Evolutionary conservation across 2,113 vertebrate species (phyloP).

Genomic region (Gracilinanus agilis): DNA sequence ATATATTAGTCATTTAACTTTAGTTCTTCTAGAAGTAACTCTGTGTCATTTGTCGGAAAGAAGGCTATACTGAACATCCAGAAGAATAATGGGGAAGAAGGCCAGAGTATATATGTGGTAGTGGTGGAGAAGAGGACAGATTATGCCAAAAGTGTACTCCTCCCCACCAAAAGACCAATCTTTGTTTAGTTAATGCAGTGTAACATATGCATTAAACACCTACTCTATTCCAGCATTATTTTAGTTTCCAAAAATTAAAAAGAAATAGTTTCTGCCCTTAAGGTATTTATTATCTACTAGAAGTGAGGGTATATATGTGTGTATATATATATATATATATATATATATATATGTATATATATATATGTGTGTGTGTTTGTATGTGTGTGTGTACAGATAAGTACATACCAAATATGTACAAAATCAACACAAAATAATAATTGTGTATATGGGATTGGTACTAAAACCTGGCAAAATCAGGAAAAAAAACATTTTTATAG

Average conservation of each 20-base stretch:
- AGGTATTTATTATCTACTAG: background rate
- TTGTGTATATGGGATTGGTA: background rate
- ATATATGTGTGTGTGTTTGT: too few relatives aligned
- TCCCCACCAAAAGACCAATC: too few relatives aligned
- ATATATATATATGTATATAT: too few relatives aligned
- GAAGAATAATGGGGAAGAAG: background rate
- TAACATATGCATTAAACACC: background rate
- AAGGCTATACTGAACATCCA: background rate
- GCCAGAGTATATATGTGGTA: background rate
- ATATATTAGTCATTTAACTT: background rate
- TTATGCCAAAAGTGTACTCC: background rate
- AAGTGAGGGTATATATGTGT: background rate
- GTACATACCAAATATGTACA: background rate
- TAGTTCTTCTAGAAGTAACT: background rate
- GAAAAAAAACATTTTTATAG: background rate
- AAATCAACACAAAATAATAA: background rate
- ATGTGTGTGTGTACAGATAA: background rate
- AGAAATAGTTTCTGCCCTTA: background rate
- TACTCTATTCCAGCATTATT: background rate
- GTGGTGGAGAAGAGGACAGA: background rate
- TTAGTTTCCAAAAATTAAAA: background rate
- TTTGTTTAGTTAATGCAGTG: background rate
- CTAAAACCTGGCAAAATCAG: background rate
- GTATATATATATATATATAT: too few relatives aligned
- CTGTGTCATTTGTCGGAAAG: background rate